A percentile compares a stretch with the other conserved stretches of the same genome.
These are phyloP conservation scores for Deilephila porcellus DNA, from an alignment of 2,888 invertebrate genomes.

Conservation along the genomic window DNA sequence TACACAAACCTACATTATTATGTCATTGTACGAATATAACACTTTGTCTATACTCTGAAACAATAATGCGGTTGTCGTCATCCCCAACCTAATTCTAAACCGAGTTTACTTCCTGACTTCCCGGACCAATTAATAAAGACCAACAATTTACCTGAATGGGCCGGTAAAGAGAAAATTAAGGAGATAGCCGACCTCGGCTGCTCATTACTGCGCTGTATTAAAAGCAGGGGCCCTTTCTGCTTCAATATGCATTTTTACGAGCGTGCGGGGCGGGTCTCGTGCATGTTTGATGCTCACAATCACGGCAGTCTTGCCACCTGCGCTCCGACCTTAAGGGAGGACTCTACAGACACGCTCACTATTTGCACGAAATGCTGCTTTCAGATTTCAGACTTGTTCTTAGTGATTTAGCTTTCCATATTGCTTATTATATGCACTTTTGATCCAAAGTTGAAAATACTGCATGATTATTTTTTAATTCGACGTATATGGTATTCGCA, in stretches of 20 bases:
- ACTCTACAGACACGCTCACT: not conserved
- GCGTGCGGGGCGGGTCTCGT: conserved; percentile 65
- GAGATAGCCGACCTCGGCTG: conserved; percentile 73
- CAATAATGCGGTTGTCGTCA: too few species aligned
- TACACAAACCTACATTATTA: too few species aligned
- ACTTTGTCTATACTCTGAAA: not conserved
- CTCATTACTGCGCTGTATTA: conserved; percentile 80
- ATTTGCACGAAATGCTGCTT: not conserved
- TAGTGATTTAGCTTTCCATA: not conserved
- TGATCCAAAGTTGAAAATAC: too few species aligned
- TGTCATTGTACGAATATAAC: too few species aligned
- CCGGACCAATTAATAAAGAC: conserved; percentile 68
- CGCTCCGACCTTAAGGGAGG: conserved; percentile 36
- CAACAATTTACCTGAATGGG: conserved; percentile 72
- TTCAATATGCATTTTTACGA: conserved; percentile 85
- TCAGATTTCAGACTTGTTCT: not conserved
- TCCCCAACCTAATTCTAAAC: conserved; percentile 50
- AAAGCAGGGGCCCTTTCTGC: conserved; percentile 72
- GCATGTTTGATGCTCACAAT: conserved; percentile 81
- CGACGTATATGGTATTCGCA: too few species aligned
- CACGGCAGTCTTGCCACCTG: conserved; percentile 64
- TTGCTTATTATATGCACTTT: not conserved
- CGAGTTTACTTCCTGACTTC: conserved; percentile 49
- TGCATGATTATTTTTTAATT: too few species aligned
- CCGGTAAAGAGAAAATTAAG: conserved; percentile 78